These are phyloP conservation scores for Amblyraja radiata DNA, from an alignment of 2,797 vertebrate species.

Conservation along the genomic window DNA sequence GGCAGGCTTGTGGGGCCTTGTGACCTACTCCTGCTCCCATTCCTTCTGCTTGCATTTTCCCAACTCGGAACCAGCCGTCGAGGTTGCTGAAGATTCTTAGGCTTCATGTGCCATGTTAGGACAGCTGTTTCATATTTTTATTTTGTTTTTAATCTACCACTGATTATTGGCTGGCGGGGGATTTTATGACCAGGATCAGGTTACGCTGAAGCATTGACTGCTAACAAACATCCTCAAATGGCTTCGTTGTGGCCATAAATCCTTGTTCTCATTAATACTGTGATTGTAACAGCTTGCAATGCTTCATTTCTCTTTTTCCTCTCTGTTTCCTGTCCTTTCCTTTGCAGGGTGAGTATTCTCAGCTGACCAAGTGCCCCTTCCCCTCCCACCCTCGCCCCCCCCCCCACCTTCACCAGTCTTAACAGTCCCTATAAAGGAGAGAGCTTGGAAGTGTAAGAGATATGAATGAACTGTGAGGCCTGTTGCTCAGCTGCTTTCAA, in stretches of 20 bases:
- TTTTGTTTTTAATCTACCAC: constrained; percentile 16
- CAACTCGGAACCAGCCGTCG: background rate
- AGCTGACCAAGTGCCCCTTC: background rate
- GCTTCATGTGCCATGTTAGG: background rate
- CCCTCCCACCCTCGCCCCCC: background rate
- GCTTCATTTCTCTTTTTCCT: constrained; percentile 25
- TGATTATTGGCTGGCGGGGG: background rate
- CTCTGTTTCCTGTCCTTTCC: constrained; percentile 19
- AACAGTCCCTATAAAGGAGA: background rate
- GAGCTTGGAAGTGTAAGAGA: background rate
- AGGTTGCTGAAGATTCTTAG: background rate
- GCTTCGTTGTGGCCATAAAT: background rate
- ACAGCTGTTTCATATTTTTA: constrained; percentile 6
- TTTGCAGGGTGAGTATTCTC: background rate
- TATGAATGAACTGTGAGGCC: background rate
- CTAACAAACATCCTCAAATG: constrained; percentile 26
- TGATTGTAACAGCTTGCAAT: background rate
- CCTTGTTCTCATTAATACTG: constrained; percentile 30
- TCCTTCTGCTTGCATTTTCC: background rate
- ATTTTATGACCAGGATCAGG: background rate
- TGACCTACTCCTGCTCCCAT: background rate
- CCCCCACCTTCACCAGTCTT: background rate
- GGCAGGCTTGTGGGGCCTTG: background rate
- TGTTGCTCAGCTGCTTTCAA: background rate
- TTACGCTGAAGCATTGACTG: constrained; percentile 1